These are phyloP conservation scores for Zonitis immaculata DNA, from an alignment of 2,888 invertebrate species.

Conservation along the genomic window DNA sequence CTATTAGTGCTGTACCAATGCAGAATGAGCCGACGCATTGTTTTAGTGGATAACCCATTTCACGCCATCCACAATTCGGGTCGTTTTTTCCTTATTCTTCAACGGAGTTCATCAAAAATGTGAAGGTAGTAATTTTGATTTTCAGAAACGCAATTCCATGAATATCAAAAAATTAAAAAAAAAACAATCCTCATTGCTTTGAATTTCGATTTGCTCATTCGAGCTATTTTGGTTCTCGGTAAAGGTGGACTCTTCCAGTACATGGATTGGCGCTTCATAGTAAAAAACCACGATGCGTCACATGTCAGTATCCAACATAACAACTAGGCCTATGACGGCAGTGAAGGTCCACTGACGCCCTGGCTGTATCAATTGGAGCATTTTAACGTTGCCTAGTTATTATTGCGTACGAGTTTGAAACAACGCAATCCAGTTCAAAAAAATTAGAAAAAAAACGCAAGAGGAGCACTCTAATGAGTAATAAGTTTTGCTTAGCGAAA, in stretches of 20 bases:
- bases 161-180: too few relatives aligned
- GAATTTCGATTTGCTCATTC: slow-evolving; percentile 8
- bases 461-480: too few relatives aligned
- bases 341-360: too few relatives aligned
- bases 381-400: too few relatives aligned
- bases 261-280: slow-evolving; percentile 8
- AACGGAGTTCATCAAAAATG: slow-evolving; percentile 3
- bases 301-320: background rate
- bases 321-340: too few relatives aligned
- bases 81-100: slow-evolving; percentile 15
- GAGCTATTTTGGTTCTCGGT: slow-evolving; percentile 5
- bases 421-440: too few relatives aligned
- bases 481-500: too few relatives aligned
- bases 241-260: slow-evolving; percentile 8
- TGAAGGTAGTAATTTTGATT: background rate
- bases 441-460: too few relatives aligned
- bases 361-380: too few relatives aligned
- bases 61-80: slow-evolving; percentile 20
- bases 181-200: slow-evolving; percentile 3
- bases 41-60: slow-evolving; percentile 12
- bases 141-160: background rate
- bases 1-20: background rate
- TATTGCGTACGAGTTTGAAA: too few relatives aligned
- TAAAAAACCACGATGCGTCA: background rate
- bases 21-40: background rate